Evolutionary conservation across 2,888 invertebrate species (phyloP), one percentile per base, ranked within the genome.

Genomic region (Laspeyria flexula): DNA sequence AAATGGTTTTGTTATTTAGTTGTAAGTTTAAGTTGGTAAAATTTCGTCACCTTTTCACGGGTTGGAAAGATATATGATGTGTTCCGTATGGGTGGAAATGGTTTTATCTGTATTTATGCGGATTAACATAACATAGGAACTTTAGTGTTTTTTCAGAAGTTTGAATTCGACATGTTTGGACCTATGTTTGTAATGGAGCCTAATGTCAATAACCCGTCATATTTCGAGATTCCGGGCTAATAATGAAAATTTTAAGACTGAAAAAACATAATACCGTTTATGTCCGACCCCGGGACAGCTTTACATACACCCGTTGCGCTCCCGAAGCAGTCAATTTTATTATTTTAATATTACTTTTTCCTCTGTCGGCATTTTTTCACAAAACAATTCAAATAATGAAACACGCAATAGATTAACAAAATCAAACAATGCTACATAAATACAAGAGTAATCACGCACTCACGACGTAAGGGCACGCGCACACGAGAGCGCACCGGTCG

Each of bases 401-500:
- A 64, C 68, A 68, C 65, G 69, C 60, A 60, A 68, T 57, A 59
- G 56, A 60, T 25, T 57, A 60, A 52, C 35, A 47, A 27, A 46
- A 42, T 44, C 35, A 57, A 70, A 68, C 68, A 70, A 68, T 68
- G 47, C 54, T 16, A 56, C 45, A 54, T 58, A 61, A 75, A 77
- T 73, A 71, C 64, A 60, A 55, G 58, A 33, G 57, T 16, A 33
- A 64, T 68, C 81, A 82, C 82, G 84, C 75, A 72, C 74, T 71
- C 88, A 87, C 87, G 88, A 87, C 72, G 31, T 77, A 62, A 77
- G 70, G 75, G 73, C 87, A 83, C 80, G 85, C 75, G 61, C 78
- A 76, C 77, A 73, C 87, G 83, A 79, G 85, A 75, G 61, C 78
- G 76, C 77, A 79, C 73, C 50, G 53, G 73, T 81, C 86, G 85